Evolutionary conservation across 2,888 invertebrate genomes (phyloP).

Genomic region (Rhorus exstirpatorius): DNA sequence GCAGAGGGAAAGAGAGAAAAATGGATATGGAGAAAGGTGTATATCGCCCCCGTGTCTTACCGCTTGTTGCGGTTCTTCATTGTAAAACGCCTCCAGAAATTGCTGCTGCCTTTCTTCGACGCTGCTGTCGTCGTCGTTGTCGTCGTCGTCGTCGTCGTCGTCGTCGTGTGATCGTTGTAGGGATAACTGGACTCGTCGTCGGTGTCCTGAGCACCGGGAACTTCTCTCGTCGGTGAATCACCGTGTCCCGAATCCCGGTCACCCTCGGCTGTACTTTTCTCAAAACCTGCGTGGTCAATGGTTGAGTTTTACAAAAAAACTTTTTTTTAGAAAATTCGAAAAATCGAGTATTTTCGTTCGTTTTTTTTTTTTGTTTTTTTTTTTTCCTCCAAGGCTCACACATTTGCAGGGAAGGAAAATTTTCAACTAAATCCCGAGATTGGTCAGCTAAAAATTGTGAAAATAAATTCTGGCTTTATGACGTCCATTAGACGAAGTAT

Average conservation of each 20-base stretch:
- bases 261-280: conserved; percentile 80
- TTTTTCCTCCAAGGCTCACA: no score
- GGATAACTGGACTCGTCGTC: conserved; percentile 88
- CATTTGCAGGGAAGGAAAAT: no score
- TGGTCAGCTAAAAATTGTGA: no score
- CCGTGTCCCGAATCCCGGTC: conserved; percentile 85
- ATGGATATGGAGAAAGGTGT: conserved; percentile 21
- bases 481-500: no score
- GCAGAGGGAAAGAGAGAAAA: conserved; percentile 10
- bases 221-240: conserved; percentile 84
- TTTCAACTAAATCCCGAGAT: no score
- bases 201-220: conserved; percentile 83
- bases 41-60: conserved; percentile 84
- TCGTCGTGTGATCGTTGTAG: conserved; percentile 80
- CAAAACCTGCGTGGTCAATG: conserved; percentile 75
- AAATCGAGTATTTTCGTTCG: no score
- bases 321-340: no score
- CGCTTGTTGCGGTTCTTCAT: conserved; percentile 91
- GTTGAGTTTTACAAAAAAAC: not conserved
- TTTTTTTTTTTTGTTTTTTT: no score
- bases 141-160: conserved; percentile 80
- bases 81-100: conserved; percentile 90
- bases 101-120: conserved; percentile 81
- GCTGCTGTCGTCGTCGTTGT: conserved; percentile 80
- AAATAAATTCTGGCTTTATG: no score